Conservation (phyloP, 1,140 invertebrate genomes). For the Drusus annulatus region DNA sequence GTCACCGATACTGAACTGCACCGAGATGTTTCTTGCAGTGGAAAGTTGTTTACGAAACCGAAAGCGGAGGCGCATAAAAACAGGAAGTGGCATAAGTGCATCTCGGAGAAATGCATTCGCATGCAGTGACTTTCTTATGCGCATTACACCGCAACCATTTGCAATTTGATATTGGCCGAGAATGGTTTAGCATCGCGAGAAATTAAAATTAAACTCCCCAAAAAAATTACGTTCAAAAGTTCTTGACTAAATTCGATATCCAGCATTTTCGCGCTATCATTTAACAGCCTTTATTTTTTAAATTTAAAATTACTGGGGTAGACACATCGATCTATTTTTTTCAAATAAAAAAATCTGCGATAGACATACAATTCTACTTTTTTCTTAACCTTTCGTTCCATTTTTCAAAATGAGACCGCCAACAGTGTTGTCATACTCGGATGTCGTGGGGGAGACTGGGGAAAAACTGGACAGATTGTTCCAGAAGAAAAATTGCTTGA, state of each 20-base stretch:
- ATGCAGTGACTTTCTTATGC: background rate
- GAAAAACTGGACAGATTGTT: conserved; percentile 78
- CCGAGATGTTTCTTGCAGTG: background rate
- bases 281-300: background rate
- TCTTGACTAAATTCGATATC: no score
- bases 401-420: conserved; percentile 62
- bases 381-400: conserved; percentile 11
- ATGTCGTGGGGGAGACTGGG: conserved; percentile 74
- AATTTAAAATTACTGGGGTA: no score
- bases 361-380: background rate
- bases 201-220: background rate
- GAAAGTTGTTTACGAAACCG: conserved; percentile 33
- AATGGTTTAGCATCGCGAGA: background rate
- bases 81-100: conserved; percentile 15
- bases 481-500: conserved; percentile 77
- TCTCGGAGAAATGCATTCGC: conserved; percentile 14
- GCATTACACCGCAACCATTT: conserved; percentile 1
- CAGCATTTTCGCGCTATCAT: no score
- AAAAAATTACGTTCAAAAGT: background rate
- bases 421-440: conserved; percentile 71
- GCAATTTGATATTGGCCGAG: background rate
- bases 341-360: background rate
- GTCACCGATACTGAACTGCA: background rate
- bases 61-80: conserved; percentile 31
- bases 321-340: background rate